Percentiles rank a stretch among this genome's conserved stretches.
Conservation (phyloP, 2,797 vertebrate genomes). For the Gymnodraco acuticeps region DNA sequence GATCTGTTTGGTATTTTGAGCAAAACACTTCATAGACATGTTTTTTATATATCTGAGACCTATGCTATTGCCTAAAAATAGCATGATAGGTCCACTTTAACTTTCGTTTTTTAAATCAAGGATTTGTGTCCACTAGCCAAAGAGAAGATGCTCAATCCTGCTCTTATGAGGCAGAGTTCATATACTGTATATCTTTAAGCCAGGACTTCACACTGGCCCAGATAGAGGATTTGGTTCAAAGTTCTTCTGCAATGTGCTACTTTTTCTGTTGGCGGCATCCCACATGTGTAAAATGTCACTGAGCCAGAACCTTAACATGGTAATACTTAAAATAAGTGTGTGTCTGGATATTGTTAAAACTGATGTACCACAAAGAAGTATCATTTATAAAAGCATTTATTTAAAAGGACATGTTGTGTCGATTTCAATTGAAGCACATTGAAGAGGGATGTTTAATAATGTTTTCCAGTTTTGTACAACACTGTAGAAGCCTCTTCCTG, state of each 20-base stretch:
- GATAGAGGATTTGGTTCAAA: constrained; percentile 10
- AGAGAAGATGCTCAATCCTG: neutral
- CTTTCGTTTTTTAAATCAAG: neutral
- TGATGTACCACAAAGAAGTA: neutral
- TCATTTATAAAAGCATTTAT: too few relatives aligned
- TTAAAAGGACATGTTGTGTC: neutral
- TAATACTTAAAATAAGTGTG: neutral
- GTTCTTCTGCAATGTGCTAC: constrained; percentile 9
- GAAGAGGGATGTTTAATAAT: neutral
- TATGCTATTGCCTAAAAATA: too few relatives aligned
- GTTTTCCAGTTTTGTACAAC: too few relatives aligned
- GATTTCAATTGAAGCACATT: too few relatives aligned
- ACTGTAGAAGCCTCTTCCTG: too few relatives aligned
- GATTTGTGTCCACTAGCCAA: neutral
- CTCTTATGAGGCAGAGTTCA: neutral
- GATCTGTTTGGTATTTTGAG: too few relatives aligned
- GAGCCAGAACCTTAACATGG: constrained; percentile 13
- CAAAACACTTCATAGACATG: too few relatives aligned
- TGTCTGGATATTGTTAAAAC: constrained; percentile 2
- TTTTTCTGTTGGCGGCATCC: constrained; percentile 22
- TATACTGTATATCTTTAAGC: constrained; percentile 5
- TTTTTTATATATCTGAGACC: too few relatives aligned
- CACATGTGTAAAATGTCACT: constrained; percentile 29
- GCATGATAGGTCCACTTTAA: neutral
- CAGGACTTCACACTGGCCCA: neutral